These are phyloP conservation scores for Lucilia cuprina DNA, from an alignment of 1,140 invertebrate genomes.

Conservation along the genomic window DNA sequence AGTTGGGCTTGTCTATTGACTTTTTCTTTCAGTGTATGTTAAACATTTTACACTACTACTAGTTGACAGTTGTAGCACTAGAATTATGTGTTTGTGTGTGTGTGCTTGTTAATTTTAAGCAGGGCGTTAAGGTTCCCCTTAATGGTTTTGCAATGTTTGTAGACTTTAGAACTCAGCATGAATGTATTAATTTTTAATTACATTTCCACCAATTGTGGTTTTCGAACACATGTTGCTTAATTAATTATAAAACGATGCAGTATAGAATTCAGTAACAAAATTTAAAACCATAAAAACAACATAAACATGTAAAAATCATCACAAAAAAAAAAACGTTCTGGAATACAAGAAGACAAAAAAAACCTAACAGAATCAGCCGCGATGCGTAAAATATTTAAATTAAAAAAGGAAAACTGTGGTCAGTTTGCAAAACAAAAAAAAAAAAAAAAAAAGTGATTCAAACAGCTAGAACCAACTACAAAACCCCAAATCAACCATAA, in stretches of 20 bases:
- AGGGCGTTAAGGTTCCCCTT: no score
- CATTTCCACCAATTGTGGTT: slow-evolving; percentile 23
- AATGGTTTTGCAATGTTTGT: background rate
- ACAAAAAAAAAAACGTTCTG: no score
- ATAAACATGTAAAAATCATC: background rate
- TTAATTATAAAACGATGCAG: slow-evolving; percentile 11
- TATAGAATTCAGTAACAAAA: background rate
- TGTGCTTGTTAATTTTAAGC: no score
- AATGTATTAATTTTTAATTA: slow-evolving; percentile 24
- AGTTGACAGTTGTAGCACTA: no score
- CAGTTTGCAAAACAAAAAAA: background rate
- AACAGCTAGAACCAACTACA: background rate
- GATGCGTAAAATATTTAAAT: background rate
- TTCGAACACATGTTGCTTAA: slow-evolving; percentile 29
- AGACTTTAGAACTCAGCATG: background rate
- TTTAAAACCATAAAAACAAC: background rate
- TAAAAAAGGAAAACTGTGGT: background rate
- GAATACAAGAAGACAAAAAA: no score
- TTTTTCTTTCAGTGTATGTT: no score
- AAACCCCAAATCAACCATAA: background rate
- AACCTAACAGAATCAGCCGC: background rate
- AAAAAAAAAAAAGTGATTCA: background rate
- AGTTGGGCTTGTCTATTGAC: no score
- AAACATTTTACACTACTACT: no score
- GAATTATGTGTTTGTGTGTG: no score